These are phyloP conservation scores for Dendrocopos noguchii DNA, from an alignment of 2,113 vertebrate genomes.

Conservation along the genomic window DNA sequence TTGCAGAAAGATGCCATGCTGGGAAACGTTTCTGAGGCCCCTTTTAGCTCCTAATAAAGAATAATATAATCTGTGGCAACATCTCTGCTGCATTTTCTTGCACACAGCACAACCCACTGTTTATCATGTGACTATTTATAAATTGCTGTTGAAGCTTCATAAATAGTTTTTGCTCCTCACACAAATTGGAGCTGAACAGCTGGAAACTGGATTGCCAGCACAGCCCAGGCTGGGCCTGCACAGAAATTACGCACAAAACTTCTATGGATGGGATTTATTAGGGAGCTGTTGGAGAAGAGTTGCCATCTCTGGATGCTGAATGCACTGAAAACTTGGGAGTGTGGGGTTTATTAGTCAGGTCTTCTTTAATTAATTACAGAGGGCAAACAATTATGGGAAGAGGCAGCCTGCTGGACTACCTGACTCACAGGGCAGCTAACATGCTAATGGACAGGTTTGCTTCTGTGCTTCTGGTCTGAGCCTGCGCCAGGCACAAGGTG, in stretches of 20 bases:
- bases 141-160: slow-evolving; percentile 7
- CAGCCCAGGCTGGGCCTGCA: slow-evolving; percentile 49
- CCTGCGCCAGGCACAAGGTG: not conserved
- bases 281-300: not conserved
- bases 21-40: not conserved
- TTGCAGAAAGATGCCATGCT: not conserved
- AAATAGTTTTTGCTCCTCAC: slow-evolving; percentile 58
- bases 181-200: slow-evolving; percentile 70
- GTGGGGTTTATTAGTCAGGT: not conserved
- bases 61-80: not conserved
- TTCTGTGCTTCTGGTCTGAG: not conserved
- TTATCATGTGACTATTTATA: slow-evolving; percentile 67
- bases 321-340: not conserved
- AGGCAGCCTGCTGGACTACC: not conserved
- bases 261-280: slow-evolving; percentile 65
- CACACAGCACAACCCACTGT: slow-evolving; percentile 8
- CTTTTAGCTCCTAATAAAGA: slow-evolving; percentile 7
- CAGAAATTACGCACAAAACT: slow-evolving; percentile 64
- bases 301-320: slow-evolving; percentile 10
- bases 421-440: not conserved
- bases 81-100: not conserved
- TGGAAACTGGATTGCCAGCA: slow-evolving; percentile 65
- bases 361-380: slow-evolving; percentile 24
- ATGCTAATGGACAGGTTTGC: not conserved
- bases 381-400: not conserved